A percentile compares a stretch with the other conserved stretches of the same genome.
phyloP scores from a whole-genome alignment of 2,113 vertebrate species.

The Carollia perspicillata region DNA sequence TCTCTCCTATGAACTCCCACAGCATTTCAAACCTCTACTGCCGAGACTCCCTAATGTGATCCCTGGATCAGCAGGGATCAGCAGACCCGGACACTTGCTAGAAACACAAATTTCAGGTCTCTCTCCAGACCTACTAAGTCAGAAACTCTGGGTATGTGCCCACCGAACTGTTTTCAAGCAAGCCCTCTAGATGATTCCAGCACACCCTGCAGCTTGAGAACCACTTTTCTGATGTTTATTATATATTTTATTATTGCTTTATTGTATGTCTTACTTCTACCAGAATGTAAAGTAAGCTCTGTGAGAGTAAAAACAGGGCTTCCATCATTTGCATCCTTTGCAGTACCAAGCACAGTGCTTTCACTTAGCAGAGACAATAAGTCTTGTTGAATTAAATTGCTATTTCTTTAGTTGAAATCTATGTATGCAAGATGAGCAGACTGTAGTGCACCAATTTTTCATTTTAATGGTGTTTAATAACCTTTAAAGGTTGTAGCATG shows the following conservation, averaged over 20 bases:
- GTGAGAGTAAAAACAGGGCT: neutral
- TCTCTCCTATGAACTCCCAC: neutral
- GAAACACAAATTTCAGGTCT: neutral
- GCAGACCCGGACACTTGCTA: neutral
- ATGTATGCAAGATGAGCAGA: neutral
- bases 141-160: neutral
- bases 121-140: neutral
- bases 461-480: conserved; percentile 55
- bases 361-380: conserved; percentile 9
- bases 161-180: neutral
- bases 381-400: conserved; percentile 14
- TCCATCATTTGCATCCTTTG: neutral
- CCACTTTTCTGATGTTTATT: neutral
- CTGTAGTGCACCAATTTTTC: neutral
- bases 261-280: neutral
- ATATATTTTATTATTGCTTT: neutral
- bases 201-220: neutral
- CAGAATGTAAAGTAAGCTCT: conserved; percentile 2
- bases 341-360: neutral
- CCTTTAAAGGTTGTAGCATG: conserved; percentile 37
- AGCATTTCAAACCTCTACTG: neutral
- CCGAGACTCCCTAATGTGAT: neutral
- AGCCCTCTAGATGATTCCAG: neutral
- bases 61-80: neutral
- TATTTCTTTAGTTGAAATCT: conserved; percentile 46